These are phyloP conservation scores for Fukomys damarensis DNA, from an alignment of 2,113 vertebrate species.

Conservation along the genomic window DNA sequence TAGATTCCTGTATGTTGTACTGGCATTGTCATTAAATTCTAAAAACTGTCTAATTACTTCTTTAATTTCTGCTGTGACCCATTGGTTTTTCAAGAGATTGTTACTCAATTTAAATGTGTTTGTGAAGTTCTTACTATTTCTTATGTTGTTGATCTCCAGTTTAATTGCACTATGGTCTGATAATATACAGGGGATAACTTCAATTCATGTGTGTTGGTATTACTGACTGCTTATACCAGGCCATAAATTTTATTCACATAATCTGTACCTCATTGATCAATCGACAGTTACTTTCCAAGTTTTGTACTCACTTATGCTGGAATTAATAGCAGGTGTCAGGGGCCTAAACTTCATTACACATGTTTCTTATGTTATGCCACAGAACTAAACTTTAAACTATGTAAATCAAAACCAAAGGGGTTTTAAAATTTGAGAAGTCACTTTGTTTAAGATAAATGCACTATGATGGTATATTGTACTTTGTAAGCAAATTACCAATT, in stretches of 20 bases:
- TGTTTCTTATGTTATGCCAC: neutral
- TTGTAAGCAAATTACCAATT: neutral
- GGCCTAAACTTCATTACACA: neutral
- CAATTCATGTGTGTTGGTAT: neutral
- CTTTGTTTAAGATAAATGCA: neutral
- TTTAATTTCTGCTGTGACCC: too few relatives aligned
- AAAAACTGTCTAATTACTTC: too few relatives aligned
- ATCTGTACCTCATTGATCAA: slow-evolving; percentile 38
- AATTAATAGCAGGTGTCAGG: slow-evolving; percentile 44
- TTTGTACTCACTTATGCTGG: slow-evolving; percentile 17
- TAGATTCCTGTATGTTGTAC: too few relatives aligned
- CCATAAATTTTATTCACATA: slow-evolving; percentile 70
- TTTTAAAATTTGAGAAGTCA: neutral
- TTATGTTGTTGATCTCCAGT: too few relatives aligned
- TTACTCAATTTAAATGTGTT: too few relatives aligned
- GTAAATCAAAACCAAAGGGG: slow-evolving; percentile 13
- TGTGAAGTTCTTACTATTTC: too few relatives aligned
- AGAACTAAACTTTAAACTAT: neutral
- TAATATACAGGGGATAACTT: too few relatives aligned
- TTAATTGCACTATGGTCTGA: too few relatives aligned
- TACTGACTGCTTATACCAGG: neutral
- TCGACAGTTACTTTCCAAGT: slow-evolving; percentile 11
- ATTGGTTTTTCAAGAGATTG: too few relatives aligned
- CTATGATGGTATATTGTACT: neutral
- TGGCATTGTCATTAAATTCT: too few relatives aligned